Conservation (phyloP, 2,888 invertebrate genomes). For the Peribatodes rhomboidaria region DNA sequence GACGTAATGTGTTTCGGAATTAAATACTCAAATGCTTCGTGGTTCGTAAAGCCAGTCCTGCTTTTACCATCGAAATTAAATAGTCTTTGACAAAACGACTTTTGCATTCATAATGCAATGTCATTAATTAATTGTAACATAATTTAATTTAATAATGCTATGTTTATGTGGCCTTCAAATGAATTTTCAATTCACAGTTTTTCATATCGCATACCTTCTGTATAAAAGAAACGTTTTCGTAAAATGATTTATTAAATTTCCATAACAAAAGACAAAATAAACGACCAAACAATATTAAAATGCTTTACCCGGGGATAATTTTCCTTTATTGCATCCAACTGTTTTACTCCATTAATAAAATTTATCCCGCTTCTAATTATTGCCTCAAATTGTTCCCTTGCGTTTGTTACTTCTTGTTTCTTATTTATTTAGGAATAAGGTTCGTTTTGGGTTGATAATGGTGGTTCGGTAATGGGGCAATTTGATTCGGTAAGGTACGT, state of each 20-base stretch:
- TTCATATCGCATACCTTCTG: too few species aligned
- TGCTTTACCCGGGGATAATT: conserved; percentile 51
- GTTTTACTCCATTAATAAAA: conserved; percentile 65
- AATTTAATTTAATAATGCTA: too few species aligned
- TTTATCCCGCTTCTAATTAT: conserved; percentile 69
- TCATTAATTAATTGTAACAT: too few species aligned
- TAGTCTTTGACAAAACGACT: too few species aligned
- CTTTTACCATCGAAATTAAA: too few species aligned
- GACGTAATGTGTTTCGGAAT: neutral
- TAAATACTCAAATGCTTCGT: neutral
- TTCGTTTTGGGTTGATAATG: conserved; percentile 43
- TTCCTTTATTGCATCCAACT: conserved; percentile 65
- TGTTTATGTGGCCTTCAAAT: too few species aligned
- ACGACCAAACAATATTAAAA: conserved; percentile 33
- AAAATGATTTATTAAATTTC: conserved; percentile 1
- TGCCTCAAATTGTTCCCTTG: conserved; percentile 38
- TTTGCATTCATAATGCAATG: too few species aligned
- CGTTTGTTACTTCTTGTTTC: conserved; percentile 36
- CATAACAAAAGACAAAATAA: conserved; percentile 22
- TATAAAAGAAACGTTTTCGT: neutral
- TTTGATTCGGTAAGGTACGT: conserved; percentile 62
- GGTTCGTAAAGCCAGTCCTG: too few species aligned
- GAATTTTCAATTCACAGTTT: too few species aligned
- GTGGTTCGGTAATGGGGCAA: conserved; percentile 48
- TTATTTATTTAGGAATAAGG: conserved; percentile 46